Evolutionary conservation across 2,888 invertebrate genomes (phyloP).

Genomic region (Parapristionchus giblindavisi): DNA sequence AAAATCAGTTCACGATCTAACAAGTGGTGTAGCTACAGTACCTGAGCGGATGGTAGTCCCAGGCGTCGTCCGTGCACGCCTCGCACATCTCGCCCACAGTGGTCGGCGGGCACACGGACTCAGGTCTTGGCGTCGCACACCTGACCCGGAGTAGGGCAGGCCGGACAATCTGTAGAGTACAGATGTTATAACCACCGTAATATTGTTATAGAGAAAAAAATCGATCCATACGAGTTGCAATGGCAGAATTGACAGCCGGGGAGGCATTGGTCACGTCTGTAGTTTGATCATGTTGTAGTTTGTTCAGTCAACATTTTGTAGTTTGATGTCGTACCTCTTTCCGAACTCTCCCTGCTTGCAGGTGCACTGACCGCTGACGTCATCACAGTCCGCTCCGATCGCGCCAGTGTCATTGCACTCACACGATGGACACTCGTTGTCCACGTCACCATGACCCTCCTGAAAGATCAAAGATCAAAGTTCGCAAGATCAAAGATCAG

Average conservation of each 20-base stretch:
- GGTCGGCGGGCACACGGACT: slow-evolving; percentile 72
- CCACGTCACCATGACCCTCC: slow-evolving; percentile 80
- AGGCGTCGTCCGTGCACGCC: slow-evolving; percentile 70
- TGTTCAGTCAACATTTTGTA: no score
- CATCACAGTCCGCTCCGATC: slow-evolving; percentile 55
- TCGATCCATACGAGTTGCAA: slow-evolving; percentile 65
- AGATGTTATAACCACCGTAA: no score
- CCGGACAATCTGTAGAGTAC: slow-evolving; percentile 68
- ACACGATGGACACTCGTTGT: slow-evolving; percentile 83
- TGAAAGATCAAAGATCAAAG: no score
- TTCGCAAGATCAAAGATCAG: not conserved
- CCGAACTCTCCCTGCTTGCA: slow-evolving; percentile 72
- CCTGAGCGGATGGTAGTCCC: slow-evolving; percentile 71
- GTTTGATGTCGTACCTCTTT: no score
- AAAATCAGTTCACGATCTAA: slow-evolving; percentile 1
- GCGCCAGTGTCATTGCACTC: slow-evolving; percentile 70
- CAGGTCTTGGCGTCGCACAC: slow-evolving; percentile 73
- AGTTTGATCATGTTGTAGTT: not conserved
- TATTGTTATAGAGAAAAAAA: no score
- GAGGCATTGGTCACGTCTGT: slow-evolving; percentile 69
- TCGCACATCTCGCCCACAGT: slow-evolving; percentile 72
- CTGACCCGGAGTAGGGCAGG: slow-evolving; percentile 70
- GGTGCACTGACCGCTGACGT: slow-evolving; percentile 71
- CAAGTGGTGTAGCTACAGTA: not conserved
- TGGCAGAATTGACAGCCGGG: slow-evolving; percentile 69